These are phyloP conservation scores for Haliaeetus leucogaster DNA, from an alignment of 2,113 vertebrate genomes.

Conservation along the genomic window DNA sequence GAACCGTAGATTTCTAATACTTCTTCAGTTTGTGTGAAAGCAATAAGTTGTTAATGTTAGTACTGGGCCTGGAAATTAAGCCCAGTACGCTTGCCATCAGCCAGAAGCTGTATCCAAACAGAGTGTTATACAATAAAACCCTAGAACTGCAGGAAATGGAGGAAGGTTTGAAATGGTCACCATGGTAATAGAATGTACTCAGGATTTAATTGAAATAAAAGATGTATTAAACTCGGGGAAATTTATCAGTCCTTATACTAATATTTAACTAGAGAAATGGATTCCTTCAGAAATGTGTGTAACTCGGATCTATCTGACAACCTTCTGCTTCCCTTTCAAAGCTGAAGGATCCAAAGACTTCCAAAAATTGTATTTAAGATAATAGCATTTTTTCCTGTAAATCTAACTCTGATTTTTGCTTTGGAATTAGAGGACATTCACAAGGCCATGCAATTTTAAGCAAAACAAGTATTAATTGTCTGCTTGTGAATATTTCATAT, in stretches of 20 bases:
- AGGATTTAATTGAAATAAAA: background rate
- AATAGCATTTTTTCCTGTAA: background rate
- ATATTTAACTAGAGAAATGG: background rate
- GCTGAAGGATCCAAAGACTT: background rate
- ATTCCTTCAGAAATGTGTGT: background rate
- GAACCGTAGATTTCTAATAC: background rate
- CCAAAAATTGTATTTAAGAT: background rate
- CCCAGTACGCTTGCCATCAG: background rate
- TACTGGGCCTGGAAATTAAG: background rate
- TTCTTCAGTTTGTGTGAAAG: background rate
- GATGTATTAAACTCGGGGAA: background rate
- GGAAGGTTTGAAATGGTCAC: background rate
- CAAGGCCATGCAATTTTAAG: background rate
- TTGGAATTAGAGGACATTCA: background rate
- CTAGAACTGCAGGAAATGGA: background rate
- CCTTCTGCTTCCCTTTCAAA: background rate
- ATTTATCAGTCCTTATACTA: background rate
- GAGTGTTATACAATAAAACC: background rate
- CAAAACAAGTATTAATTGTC: background rate
- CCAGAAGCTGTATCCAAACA: background rate
- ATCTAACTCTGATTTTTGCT: background rate
- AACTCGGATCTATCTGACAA: background rate
- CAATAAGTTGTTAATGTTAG: too few relatives aligned
- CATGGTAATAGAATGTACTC: background rate
- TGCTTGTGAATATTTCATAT: background rate